Conservation (phyloP, 2,888 invertebrate species). For the Copidosoma aretas region DNA sequence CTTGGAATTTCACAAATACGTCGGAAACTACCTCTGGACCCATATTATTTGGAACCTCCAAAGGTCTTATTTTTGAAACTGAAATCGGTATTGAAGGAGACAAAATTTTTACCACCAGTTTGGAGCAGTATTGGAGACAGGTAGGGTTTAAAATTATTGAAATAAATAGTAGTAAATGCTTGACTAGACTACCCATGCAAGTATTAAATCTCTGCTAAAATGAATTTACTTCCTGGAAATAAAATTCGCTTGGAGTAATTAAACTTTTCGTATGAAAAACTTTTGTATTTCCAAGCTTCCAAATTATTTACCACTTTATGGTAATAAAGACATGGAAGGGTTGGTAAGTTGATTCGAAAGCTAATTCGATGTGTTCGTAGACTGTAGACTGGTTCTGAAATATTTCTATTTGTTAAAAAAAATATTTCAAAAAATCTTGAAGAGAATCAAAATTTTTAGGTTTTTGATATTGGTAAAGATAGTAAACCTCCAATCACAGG, state of each 20-base stretch:
- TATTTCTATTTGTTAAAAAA: constrained; percentile 13
- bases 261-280: constrained; percentile 27
- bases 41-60: constrained; percentile 88
- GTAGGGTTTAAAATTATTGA: constrained; percentile 62
- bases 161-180: constrained; percentile 30
- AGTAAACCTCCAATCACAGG: constrained; percentile 84
- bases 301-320: constrained; percentile 77
- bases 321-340: constrained; percentile 76
- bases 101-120: constrained; percentile 77
- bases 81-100: constrained; percentile 85
- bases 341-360: constrained; percentile 67
- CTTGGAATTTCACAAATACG: constrained; percentile 81
- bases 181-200: not conserved
- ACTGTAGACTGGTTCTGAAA: constrained; percentile 18
- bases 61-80: constrained; percentile 89
- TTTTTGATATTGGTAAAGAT: constrained; percentile 86
- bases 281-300: constrained; percentile 68
- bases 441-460: constrained; percentile 64
- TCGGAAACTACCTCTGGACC: constrained; percentile 78
- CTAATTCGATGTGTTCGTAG: constrained; percentile 5
- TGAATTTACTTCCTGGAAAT: constrained; percentile 35
- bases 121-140: constrained; percentile 86
- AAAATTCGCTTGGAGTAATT: no score
- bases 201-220: no score
- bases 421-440: not conserved